Conservation (phyloP, 2,888 invertebrate species). For the Parelbella ahira region DNA sequence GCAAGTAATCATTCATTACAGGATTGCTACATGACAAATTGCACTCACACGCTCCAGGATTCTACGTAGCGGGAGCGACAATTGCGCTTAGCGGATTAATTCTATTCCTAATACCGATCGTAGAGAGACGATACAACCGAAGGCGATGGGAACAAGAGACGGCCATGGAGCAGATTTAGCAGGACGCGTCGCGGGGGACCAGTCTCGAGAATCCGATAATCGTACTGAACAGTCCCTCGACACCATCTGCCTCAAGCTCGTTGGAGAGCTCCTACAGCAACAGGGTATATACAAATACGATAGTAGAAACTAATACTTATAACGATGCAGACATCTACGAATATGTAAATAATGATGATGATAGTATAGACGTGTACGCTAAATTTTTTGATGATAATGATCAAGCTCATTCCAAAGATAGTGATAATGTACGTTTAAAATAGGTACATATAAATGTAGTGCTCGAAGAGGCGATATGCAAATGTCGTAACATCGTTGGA, state of each 20-base stretch:
- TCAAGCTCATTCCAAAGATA: slow-evolving; percentile 69
- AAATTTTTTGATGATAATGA: slow-evolving; percentile 44
- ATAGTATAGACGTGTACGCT: slow-evolving; percentile 44
- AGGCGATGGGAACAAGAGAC: slow-evolving; percentile 49
- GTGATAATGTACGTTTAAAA: slow-evolving; percentile 47
- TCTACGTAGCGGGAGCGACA: slow-evolving; percentile 91
- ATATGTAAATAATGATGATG: slow-evolving; percentile 49
- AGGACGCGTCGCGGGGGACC: slow-evolving; percentile 43
- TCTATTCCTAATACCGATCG: slow-evolving; percentile 89
- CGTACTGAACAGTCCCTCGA: slow-evolving; percentile 70
- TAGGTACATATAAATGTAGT: slow-evolving; percentile 35
- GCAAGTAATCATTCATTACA: too few species aligned
- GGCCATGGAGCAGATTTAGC: slow-evolving; percentile 67
- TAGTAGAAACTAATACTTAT: slow-evolving; percentile 53
- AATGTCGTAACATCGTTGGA: too few species aligned
- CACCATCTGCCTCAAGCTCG: slow-evolving; percentile 54
- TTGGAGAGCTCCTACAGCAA: slow-evolving; percentile 59
- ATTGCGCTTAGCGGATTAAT: slow-evolving; percentile 93
- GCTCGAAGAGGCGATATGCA: slow-evolving; percentile 52
- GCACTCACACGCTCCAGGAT: slow-evolving; percentile 91
- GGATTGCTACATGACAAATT: slow-evolving; percentile 91
- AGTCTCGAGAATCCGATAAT: slow-evolving; percentile 52
- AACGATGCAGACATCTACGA: slow-evolving; percentile 49
- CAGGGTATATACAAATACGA: slow-evolving; percentile 72
- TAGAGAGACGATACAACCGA: slow-evolving; percentile 74